Percentiles rank a stretch among this genome's conserved stretches.
phyloP scores from a whole-genome alignment of 2,797 vertebrate genomes.

The Lindbergichthys nudifrons region DNA sequence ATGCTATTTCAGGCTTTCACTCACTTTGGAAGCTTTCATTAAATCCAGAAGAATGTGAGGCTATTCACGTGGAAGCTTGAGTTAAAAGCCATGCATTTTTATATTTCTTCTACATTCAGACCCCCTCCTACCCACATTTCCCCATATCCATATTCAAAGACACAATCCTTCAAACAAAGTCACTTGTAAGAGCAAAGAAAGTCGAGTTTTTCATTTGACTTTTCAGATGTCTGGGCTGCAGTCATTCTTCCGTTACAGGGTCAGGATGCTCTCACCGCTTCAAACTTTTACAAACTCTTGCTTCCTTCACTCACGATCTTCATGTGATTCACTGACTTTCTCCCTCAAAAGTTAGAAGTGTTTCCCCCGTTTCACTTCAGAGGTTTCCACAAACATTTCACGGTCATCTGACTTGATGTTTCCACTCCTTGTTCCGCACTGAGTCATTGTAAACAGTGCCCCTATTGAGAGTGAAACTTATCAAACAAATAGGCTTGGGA shows the following conservation, averaged over 20 bases:
- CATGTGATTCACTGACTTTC: slow-evolving; percentile 52
- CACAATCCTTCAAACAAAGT: slow-evolving; percentile 72
- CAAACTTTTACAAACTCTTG: slow-evolving; percentile 43
- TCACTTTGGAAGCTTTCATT: slow-evolving; percentile 81
- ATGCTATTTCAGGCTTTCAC: slow-evolving; percentile 84
- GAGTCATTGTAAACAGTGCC: slow-evolving; percentile 69
- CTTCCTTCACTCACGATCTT: slow-evolving; percentile 31
- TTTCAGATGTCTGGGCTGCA: slow-evolving; percentile 30
- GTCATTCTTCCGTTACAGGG: slow-evolving; percentile 44
- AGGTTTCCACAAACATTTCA: slow-evolving; percentile 59
- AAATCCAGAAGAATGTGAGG: slow-evolving; percentile 83
- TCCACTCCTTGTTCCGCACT: slow-evolving; percentile 55
- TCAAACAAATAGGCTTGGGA: slow-evolving; percentile 61
- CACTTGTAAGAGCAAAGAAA: slow-evolving; percentile 70
- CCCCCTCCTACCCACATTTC: slow-evolving; percentile 16
- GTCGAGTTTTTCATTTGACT: slow-evolving; percentile 58
- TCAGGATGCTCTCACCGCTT: slow-evolving; percentile 54
- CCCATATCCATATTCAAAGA: slow-evolving; percentile 60
- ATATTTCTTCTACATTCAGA: slow-evolving; percentile 68
- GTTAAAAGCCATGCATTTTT: slow-evolving; percentile 72
- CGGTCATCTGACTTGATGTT: slow-evolving; percentile 64
- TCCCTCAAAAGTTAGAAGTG: slow-evolving; percentile 33
- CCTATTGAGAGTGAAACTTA: slow-evolving; percentile 73
- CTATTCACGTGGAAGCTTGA: slow-evolving; percentile 74
- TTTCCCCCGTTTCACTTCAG: slow-evolving; percentile 49